Base-by-base conservation (phyloP, 2,113 vertebrate genomes). In the Osmerus mordax region DNA sequence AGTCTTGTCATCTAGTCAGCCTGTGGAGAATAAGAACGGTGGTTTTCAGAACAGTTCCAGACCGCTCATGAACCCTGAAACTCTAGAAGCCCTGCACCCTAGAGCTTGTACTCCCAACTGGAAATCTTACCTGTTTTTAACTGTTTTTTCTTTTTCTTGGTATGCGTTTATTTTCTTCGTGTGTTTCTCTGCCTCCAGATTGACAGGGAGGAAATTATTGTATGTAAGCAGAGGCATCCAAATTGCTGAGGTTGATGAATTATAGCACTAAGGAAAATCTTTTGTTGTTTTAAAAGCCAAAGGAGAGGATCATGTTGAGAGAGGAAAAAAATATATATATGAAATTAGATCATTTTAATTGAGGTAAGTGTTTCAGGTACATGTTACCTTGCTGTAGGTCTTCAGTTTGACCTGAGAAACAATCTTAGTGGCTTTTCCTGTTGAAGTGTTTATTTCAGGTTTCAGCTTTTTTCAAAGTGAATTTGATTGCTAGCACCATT, bases 381-480 rank as follows among this genome's bases (percentile, higher is more conserved):
- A 47, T 47, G 41, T 47, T 11, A 47, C 41, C 1, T 9, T 47
- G 41, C 41, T 47, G 9, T 47, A 19, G 21, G 16, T 23, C 16
- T 60, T 56, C 47, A 54, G 67, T 66, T 68, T 65, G 55, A 61
- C 67, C 73, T 69, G 28, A 67, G 53, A 69, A 14, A 19, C 65
- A 7, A 23, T 23, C 6, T 14, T 9, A 29, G 7, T 15, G 58
- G 2, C 51, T 60, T 61, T 3, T 9, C 25, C n/a, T 21, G 12
- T 4, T 54, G 29, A 0, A 11, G 72, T 36, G 75, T 77, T 72
- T 13, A 41, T 36, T 36, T 36, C 32, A 14, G 21, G 3, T 19
- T 61, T 61, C 32, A 14, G 41, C 32, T 71, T 67, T 67, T 80
- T 78, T 81, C 83, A 78, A 81, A 85, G 80, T 2, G 64, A 76